Base-by-base conservation (phyloP, 2,888 invertebrate genomes). In the Alentia gelatinosa region DNA sequence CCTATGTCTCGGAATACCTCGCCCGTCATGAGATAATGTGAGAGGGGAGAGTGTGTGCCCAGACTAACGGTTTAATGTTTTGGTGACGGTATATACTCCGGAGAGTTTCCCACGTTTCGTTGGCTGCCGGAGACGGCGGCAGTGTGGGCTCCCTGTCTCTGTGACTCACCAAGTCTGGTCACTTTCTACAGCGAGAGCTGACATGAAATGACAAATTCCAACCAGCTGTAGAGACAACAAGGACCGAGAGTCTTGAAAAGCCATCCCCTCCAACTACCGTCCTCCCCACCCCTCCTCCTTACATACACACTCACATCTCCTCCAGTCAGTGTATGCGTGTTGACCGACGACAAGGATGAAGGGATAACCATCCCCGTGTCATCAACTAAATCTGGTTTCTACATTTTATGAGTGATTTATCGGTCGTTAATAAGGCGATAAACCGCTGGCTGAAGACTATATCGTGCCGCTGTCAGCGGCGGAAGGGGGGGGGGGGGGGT, bases 351-450 rank as follows among this genome's bases (percentile, higher is more conserved):
- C 56, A 56, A n/a, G 56, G 23, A 56, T n/a, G 23, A 3, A 56
- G 56, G 56, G 56, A 56, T n/a, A n/a, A 4, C 56, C 56, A 56
- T 56, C 56, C n/a, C 56, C 19, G 12, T 56, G 56, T 19, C 56
- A 56, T 56, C 56, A 56, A 19, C 15, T 30, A 37, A 75, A 37
- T 37, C n/a, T 75, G 75, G 75, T 75, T 75, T 75, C 26, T 75
- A 75, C 26, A 75, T 75, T 75, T 75, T 75, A 75, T 75, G 75
- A 75, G 75, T 75, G 75, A 75, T 75, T 75, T 75, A 75, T 75
- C n/a, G 75, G 75, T 75, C 75, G 37, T 75, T 75, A 75, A 75
- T 75, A 75, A 26, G 37, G 75, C 37, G 75, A 75, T 75, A 75
- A 75, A n/a, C 3, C 35, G 26, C 75, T 19, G 56, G 3, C 37